Percentiles rank a stretch among this genome's conserved stretches.
Evolutionary conservation across 2,797 vertebrate species (phyloP).

Genomic region (Thalassophryne amazonica): DNA sequence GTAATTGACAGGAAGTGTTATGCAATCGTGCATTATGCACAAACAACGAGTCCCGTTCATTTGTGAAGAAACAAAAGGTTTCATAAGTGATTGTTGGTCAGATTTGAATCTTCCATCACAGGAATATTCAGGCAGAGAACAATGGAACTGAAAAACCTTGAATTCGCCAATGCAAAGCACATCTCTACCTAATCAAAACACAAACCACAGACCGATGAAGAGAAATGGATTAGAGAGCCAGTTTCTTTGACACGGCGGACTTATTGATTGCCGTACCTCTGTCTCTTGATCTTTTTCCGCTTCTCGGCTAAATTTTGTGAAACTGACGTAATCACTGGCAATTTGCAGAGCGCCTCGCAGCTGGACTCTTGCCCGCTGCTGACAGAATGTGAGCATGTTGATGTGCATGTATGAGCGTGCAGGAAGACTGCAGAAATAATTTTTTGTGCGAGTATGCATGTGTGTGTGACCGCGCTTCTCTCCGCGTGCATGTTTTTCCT

Average conservation of each 20-base stretch:
- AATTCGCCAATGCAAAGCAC: slow-evolving; percentile 23
- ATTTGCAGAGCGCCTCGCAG: slow-evolving; percentile 53
- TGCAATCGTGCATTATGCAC: background rate
- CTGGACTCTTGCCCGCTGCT: slow-evolving; percentile 50
- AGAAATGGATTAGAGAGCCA: slow-evolving; percentile 51
- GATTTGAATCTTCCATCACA: slow-evolving; percentile 6
- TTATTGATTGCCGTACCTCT: slow-evolving; percentile 58
- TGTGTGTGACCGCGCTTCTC: background rate
- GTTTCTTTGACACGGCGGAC: slow-evolving; percentile 31
- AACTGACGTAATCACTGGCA: slow-evolving; percentile 58
- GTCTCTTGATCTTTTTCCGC: slow-evolving; percentile 17
- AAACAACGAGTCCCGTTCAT: slow-evolving; percentile 2
- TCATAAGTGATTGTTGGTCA: slow-evolving; percentile 35
- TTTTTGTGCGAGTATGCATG: background rate
- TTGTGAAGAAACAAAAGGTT: slow-evolving; percentile 6
- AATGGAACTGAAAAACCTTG: slow-evolving; percentile 28
- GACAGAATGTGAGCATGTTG: slow-evolving; percentile 22
- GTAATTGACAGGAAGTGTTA: background rate
- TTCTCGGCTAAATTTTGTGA: slow-evolving; percentile 46
- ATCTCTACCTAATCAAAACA: slow-evolving; percentile 40
- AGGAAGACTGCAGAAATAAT: background rate
- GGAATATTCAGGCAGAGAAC: slow-evolving; percentile 10
- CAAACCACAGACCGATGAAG: slow-evolving; percentile 34
- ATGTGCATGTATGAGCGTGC: background rate
- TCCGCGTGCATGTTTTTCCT: background rate